Base-by-base conservation (phyloP, 2,113 vertebrate genomes). In the Antennarius striatus region DNA sequence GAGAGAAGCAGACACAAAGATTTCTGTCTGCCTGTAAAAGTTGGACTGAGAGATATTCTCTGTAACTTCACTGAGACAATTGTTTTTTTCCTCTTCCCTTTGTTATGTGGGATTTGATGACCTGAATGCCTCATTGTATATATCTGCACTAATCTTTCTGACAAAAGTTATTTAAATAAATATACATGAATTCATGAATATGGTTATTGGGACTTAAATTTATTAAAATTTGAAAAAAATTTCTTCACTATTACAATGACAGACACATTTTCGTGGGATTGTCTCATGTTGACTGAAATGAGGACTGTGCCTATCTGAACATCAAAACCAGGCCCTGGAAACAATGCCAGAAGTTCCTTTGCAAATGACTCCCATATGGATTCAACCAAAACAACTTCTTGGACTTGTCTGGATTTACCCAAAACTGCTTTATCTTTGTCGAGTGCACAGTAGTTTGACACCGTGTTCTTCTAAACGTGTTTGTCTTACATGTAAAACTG, bases 281-380 rank as follows among this genome's bases (percentile, higher is more conserved):
- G 63, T 85, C 83, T 88, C 55, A 75, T 60, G 56, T 73, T 72
- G 77, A 86, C 80, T 67, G 7, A 83, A 84, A 82, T 82, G 70
- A 75, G 79, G 77, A 66, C 80, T 1, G 49, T 80, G 74, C 79
- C 82, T 88, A 91, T 91, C 87, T 77, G 82, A 81, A 89, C 83
- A 90, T 89, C 85, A 86, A 85, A 89, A 83, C 77, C 82, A 82
- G 82, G 68, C 78, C 30, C 56, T 46, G 72, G 62, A 81, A 78
- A 71, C 45, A n/a, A 79, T 82, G 83, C 85, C 89, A 91, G 78
- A 84, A 78, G 80, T 89, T 85, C 54, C 51, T 63, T 80, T 12
- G 22, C 68, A 88, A 91, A 91, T 87, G 82, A 80, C 61, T 86
- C 85, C 87, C 89, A 88, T 73, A 86, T 91, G 90, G 79, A 64